Base-by-base conservation (phyloP, 2,888 invertebrate genomes). In the Brenthis hecate region DNA sequence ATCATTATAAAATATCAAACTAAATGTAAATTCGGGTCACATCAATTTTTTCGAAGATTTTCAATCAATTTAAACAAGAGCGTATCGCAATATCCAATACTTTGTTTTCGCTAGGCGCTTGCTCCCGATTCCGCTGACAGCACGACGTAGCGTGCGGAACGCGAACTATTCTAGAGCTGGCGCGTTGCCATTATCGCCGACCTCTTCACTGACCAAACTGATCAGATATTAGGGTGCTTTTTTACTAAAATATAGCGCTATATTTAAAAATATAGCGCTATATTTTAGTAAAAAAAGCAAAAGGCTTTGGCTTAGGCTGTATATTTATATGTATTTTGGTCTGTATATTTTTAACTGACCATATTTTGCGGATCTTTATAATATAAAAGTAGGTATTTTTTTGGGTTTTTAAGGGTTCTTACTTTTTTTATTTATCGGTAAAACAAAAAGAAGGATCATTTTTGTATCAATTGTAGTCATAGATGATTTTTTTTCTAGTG, bases 141-240 rank as follows among this genome's bases (percentile, higher is more conserved):
- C 6, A n/a, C 8, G 63, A n/a, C 8, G 63, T 66, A 19, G 32
- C 51, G 32, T 53, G 50, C 60, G 66, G 65, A 54, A 65, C 72
- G 67, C 62, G 51, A 63, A 72, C 72, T 72, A 72, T 72, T 72
- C 72, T 70, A 63, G 70, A 65, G 54, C 67, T 70, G 72, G 72
- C 72, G 65, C 3, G 13, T 14, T 68, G 72, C 72, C 72, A 64
- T 23, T 32, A 43, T 32, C 28, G 60, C 36, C 56, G 51, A 56
- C 32, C 66, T 50, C 51, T 57, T 50, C 55, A 56, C 32, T 43
- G n/a, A 50, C 13, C 19, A 13, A 67, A 51, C 43, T 50, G 56
- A 50, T 28, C 50, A 60, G 43, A 61, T 48, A 62, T 62, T 62
- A 13, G 55, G 56, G 16, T 56, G 13, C 1, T 36, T 54, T 54